A percentile compares a stretch with the other conserved stretches of the same genome.
Conservation (phyloP, 2,888 invertebrate genomes). For the Trissonchulus sp. region DNA sequence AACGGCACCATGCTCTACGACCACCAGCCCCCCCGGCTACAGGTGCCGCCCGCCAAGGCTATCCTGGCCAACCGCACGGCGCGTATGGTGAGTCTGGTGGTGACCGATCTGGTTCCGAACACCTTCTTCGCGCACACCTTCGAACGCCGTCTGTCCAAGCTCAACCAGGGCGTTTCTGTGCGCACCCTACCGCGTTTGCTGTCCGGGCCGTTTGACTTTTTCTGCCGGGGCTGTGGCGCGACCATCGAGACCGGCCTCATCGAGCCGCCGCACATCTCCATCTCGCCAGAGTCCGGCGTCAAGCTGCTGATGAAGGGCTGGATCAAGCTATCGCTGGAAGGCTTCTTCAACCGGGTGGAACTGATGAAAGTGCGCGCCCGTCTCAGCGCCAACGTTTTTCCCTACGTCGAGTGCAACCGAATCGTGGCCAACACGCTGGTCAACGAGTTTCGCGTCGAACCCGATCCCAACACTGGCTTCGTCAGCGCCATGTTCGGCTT, state of each 20-base stretch:
- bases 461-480: not conserved
- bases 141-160: not conserved
- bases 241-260: not conserved
- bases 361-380: not conserved
- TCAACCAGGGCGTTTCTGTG: not conserved
- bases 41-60: not conserved
- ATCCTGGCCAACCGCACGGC: not conserved
- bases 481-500: constrained; percentile 22
- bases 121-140: not conserved
- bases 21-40: not conserved
- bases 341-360: not conserved
- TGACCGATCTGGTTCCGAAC: not conserved
- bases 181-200: not conserved
- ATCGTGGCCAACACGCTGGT: constrained; percentile 22
- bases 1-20: not conserved
- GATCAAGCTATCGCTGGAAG: not conserved
- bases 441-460: constrained; percentile 18
- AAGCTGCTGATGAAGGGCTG: not conserved
- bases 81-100: not conserved
- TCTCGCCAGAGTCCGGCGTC: not conserved
- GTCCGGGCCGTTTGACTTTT: not conserved
- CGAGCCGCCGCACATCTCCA: not conserved
- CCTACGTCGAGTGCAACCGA: not conserved
- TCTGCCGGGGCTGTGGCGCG: not conserved
- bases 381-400: constrained; percentile 21